phyloP scores from a whole-genome alignment of 2,113 vertebrate species.

The Nerophis lumbriciformis region DNA sequence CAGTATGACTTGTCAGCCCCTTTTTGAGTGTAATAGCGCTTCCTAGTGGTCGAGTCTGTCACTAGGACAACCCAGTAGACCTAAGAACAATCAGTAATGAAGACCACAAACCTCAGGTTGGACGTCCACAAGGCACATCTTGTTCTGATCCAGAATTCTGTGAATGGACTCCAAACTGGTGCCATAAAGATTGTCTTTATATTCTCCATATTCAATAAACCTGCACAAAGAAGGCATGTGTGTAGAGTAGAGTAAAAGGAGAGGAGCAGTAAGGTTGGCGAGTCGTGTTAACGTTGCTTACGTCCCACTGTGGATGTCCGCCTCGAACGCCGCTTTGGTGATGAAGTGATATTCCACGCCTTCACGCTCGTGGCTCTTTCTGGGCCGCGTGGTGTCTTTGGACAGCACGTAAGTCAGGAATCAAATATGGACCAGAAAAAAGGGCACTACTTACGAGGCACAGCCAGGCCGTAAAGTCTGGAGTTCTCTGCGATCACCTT shows the following conservation, averaged over 20 bases:
- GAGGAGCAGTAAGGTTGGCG: too few species aligned
- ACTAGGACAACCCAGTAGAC: too few species aligned
- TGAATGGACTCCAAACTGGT: slow-evolving; percentile 88
- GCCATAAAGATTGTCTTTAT: slow-evolving; percentile 90
- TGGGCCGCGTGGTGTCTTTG: slow-evolving; percentile 85
- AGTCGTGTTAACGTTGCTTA: slow-evolving; percentile 45
- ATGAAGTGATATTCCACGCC: slow-evolving; percentile 93
- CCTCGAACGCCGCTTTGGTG: slow-evolving; percentile 84
- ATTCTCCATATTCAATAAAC: slow-evolving; percentile 90
- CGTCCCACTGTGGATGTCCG: slow-evolving; percentile 84
- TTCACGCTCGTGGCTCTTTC: slow-evolving; percentile 85
- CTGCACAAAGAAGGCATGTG: slow-evolving; percentile 42
- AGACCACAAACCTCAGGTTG: slow-evolving; percentile 82
- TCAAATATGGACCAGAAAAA: not conserved
- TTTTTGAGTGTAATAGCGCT: too few species aligned
- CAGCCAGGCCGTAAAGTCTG: slow-evolving; percentile 80
- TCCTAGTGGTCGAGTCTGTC: too few species aligned
- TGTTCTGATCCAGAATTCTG: slow-evolving; percentile 79
- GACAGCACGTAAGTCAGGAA: not conserved
- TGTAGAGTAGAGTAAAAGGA: not conserved
- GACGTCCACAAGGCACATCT: slow-evolving; percentile 88
- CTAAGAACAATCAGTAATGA: too few species aligned
- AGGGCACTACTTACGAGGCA: slow-evolving; percentile 82
- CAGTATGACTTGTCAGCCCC: too few species aligned
- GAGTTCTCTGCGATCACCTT: slow-evolving; percentile 88